Percentiles rank a stretch among this genome's conserved stretches.
Conservation (phyloP, 92 coral and sea anemone genomes). For the Anthopleura xanthogrammica region DNA sequence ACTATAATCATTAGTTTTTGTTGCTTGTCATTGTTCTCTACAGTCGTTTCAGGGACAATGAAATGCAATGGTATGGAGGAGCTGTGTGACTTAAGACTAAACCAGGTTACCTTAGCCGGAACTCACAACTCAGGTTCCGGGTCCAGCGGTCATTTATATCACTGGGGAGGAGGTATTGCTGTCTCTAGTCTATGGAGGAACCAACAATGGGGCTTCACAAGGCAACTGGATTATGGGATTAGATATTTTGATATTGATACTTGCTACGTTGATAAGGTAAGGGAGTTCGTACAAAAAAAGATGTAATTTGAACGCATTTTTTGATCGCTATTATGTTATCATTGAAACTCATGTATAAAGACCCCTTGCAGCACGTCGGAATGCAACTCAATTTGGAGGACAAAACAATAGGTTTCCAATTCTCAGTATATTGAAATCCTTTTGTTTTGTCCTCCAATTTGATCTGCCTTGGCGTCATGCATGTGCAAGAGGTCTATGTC, state of each 20-base stretch:
- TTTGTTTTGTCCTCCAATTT: too few species aligned
- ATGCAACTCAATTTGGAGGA: too few species aligned
- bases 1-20: background rate
- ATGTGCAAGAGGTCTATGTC: too few species aligned
- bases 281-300: background rate
- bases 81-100: conserved; percentile 38
- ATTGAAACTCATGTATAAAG: too few species aligned
- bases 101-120: conserved; percentile 52
- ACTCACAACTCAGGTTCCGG: conserved; percentile 62
- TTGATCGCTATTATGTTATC: too few species aligned
- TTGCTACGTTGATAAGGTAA: conserved; percentile 26
- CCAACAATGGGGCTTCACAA: conserved; percentile 37
- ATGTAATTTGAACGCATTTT: background rate
- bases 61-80: conserved; percentile 49
- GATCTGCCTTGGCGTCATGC: too few species aligned
- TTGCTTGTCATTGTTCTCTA: background rate
- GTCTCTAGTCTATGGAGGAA: conserved; percentile 29
- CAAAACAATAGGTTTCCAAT: too few species aligned
- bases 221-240: conserved; percentile 47
- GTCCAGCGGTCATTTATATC: conserved; percentile 32
- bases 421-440: too few species aligned
- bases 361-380: too few species aligned
- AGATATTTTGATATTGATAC: conserved; percentile 57
- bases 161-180: conserved; percentile 42
- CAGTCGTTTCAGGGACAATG: background rate